Evolutionary conservation across 1,140 invertebrate species (phyloP), one percentile per base, ranked within the genome.

Genomic region (Drosophila malerkotliana): DNA sequence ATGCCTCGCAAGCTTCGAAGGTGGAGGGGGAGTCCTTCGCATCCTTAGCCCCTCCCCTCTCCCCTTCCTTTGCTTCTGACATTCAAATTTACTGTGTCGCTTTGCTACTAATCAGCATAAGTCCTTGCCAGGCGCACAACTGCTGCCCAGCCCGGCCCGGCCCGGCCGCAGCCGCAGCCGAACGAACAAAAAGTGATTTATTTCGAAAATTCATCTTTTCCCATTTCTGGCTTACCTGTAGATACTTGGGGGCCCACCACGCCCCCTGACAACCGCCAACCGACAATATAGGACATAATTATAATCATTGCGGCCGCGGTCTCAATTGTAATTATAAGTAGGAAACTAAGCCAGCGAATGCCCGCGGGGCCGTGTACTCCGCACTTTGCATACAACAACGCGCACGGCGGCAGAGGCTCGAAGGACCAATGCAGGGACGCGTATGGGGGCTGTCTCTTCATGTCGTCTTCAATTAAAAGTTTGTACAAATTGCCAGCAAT

Each of bases 71-170:
- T 14, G 41, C 41, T 44, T 54, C 67, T 49, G 69, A 81, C 82
- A 87, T 77, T 85, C 74, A 82, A 85, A 87, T 87, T 82, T 85
- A 82, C 82, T 87, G 82, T 87, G 82, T 82, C 82, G 83, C 82
- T 85, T 85, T 82, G 44, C 60, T 87, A 85, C 82, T 85, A 85
- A 85, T 85, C 82, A 85, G 82, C 82, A 85, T 85, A 85, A 85
- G 82, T 85, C 82, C 82, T 72, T 78, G 69, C 72, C 74, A 72
- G 53, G 59, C 59, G 51, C 53, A 62, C 73, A 61, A 72, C 68
- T 57, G 53, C 74, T 77, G 78, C 58, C 72, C 67, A 39, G 59
- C 8, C 32, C 21, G 21, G 21, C 21, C 1, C 21, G 21, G 21
- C 18, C 67, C 67, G 41, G 59, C 7, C 30, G 7, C 6, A 32